Evolutionary conservation across 2,888 invertebrate genomes (phyloP).

Genomic region (Clostera curtula): DNA sequence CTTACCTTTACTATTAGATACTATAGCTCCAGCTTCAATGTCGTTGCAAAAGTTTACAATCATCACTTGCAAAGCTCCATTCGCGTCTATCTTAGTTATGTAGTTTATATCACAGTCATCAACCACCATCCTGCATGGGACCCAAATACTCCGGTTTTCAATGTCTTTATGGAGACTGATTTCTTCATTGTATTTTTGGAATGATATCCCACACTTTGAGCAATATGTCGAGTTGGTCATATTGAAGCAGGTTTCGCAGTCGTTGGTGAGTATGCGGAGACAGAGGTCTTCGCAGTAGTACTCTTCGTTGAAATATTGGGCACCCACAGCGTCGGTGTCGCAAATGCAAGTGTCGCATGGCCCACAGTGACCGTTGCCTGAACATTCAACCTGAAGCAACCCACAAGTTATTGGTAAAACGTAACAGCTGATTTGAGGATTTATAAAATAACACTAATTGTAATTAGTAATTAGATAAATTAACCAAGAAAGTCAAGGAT

Average conservation of each 20-base stretch:
- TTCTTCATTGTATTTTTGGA: conserved; percentile 27
- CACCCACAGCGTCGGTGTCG: conserved; percentile 36
- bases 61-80: conserved; percentile 34
- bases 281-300: conserved; percentile 48
- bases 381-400: conserved; percentile 28
- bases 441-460: no score
- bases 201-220: conserved; percentile 17
- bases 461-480: no score
- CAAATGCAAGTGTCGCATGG: conserved; percentile 46
- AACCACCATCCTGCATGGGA: conserved; percentile 35
- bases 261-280: conserved; percentile 31
- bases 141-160: conserved; percentile 37
- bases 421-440: no score
- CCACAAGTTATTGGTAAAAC: not conserved
- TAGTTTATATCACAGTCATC: conserved; percentile 32
- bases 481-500: no score
- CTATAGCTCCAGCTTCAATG: conserved; percentile 7
- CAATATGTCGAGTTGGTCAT: conserved; percentile 24
- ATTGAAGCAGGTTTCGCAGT: conserved; percentile 40
- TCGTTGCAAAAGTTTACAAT: conserved; percentile 32
- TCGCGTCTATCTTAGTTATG: conserved; percentile 32
- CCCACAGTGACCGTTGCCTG: conserved; percentile 51
- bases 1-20: conserved; percentile 35
- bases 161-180: conserved; percentile 23
- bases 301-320: conserved; percentile 45